These are phyloP conservation scores for Oscarella lobularis DNA, from an alignment of 37 sponge, comb jelly and placozoan species.

Conservation along the genomic window DNA sequence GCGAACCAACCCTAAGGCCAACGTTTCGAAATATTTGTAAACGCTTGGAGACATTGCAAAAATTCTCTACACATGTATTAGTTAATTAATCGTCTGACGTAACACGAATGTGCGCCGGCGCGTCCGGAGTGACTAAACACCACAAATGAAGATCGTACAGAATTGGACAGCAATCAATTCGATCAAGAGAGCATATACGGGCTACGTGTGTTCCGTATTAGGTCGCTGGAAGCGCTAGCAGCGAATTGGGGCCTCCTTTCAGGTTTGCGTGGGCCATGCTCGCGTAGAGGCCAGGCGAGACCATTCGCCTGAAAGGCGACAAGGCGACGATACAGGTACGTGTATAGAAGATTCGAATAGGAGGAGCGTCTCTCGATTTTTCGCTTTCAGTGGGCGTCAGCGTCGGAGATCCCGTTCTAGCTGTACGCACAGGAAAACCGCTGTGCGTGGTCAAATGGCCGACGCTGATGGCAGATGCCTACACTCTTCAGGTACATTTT, in stretches of 20 bases:
- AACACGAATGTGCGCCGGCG: too few species aligned
- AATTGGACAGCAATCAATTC: conserved; percentile 31
- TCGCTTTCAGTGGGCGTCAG: conserved; percentile 72
- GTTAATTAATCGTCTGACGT: too few species aligned
- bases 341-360: background rate
- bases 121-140: too few species aligned
- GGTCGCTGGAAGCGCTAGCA: conserved; percentile 16
- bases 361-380: background rate
- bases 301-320: conserved; percentile 93
- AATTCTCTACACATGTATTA: too few species aligned
- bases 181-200: conserved; percentile 88
- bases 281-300: conserved; percentile 96
- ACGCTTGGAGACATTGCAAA: too few species aligned
- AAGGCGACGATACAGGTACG: conserved; percentile 93
- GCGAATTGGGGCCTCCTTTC: background rate
- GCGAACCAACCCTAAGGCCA: too few species aligned
- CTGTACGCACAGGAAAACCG: conserved; percentile 94
- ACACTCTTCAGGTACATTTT: too few species aligned
- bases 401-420: conserved; percentile 93
- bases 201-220: conserved; percentile 90
- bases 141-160: background rate
- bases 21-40: too few species aligned
- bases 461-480: too few species aligned
- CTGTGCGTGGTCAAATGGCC: conserved; percentile 95
- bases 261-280: conserved; percentile 88